Evolutionary conservation across 2,797 vertebrate species (phyloP).

Genomic region (Tenualosa ilisha): DNA sequence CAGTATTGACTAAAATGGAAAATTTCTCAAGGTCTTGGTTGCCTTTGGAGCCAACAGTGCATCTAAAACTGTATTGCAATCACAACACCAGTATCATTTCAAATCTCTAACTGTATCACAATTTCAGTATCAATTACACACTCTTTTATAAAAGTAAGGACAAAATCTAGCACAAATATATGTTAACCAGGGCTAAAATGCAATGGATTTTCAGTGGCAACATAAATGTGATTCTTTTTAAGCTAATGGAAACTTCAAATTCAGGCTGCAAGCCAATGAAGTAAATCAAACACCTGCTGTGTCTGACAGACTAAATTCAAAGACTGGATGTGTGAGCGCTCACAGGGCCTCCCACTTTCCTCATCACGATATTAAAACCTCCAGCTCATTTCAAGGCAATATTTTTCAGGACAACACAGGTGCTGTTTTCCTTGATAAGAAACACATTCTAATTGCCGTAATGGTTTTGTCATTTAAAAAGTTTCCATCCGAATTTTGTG

Average conservation of each 20-base stretch:
- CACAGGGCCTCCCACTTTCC: neutral
- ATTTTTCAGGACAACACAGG: neutral
- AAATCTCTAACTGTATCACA: neutral
- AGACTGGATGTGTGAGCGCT: neutral
- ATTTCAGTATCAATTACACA: neutral
- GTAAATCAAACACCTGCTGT: constrained; percentile 21
- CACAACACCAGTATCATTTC: too few relatives aligned
- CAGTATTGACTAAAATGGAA: constrained; percentile 43
- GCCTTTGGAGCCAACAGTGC: neutral
- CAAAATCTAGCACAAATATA: neutral
- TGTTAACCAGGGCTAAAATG: neutral
- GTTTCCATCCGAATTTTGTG: neutral
- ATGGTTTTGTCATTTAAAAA: neutral
- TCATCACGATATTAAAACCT: constrained; percentile 6
- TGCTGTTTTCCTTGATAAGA: constrained; percentile 11
- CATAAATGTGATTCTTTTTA: neutral
- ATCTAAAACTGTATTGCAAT: neutral
- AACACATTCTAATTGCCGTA: neutral
- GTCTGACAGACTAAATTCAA: constrained; percentile 10
- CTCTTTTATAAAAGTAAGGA: neutral
- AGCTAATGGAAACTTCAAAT: constrained; percentile 1
- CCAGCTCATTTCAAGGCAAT: constrained; percentile 19
- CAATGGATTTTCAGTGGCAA: neutral
- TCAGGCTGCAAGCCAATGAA: neutral
- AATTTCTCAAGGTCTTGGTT: neutral